Conservation (phyloP, 2,113 vertebrate genomes). For the Psephotus haematonotus region DNA sequence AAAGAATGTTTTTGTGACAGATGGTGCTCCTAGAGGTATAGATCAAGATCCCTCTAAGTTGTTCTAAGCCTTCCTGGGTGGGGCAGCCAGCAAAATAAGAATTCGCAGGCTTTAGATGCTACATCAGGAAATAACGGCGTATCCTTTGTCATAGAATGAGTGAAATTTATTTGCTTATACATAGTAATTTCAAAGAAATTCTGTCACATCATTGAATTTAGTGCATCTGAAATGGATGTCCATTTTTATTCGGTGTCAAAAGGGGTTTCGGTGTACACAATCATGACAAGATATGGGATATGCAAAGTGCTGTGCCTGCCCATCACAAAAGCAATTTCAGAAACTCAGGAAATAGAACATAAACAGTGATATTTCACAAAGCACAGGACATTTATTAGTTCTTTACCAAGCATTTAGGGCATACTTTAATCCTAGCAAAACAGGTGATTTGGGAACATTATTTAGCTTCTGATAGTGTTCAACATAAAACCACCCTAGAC, state of each 20-base stretch:
- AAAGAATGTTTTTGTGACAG: background rate
- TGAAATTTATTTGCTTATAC: background rate
- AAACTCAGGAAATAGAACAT: background rate
- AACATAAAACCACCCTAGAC: background rate
- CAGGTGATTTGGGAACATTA: background rate
- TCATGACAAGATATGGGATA: background rate
- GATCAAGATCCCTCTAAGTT: background rate
- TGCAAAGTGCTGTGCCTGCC: background rate
- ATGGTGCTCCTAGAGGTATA: background rate
- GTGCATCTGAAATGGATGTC: background rate
- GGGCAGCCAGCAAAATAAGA: background rate
- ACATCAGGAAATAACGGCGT: background rate
- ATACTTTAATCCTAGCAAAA: background rate
- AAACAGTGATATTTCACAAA: background rate
- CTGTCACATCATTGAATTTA: accelerated
- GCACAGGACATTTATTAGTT: background rate
- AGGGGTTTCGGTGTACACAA: background rate
- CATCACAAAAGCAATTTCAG: background rate
- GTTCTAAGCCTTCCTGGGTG: background rate
- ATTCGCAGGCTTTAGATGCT: background rate
- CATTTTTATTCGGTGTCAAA: background rate
- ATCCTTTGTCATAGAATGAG: background rate
- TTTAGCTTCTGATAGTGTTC: background rate
- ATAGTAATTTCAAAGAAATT: background rate
- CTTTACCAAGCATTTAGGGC: background rate